A percentile compares a stretch with the other conserved stretches of the same genome.
Conservation (phyloP, 2,797 vertebrate species). For the Chiroxiphia lanceolata region DNA sequence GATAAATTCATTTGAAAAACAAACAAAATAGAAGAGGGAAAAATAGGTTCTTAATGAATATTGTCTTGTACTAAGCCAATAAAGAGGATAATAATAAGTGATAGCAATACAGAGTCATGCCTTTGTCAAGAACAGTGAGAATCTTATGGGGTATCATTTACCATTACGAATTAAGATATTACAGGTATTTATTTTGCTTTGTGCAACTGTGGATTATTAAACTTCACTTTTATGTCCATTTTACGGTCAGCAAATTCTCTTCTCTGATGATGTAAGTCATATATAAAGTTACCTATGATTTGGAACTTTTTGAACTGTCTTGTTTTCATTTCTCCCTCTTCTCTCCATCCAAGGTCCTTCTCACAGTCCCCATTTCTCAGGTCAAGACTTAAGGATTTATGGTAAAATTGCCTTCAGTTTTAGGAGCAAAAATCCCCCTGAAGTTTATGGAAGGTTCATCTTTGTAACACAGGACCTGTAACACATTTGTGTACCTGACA, state of each 20-base stretch:
- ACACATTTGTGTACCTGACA: background rate
- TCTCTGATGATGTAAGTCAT: background rate
- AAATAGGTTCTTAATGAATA: constrained; percentile 16
- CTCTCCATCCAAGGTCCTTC: background rate
- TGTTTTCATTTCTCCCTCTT: background rate
- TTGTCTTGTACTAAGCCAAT: constrained; percentile 2
- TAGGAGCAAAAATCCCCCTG: background rate
- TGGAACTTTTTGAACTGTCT: background rate
- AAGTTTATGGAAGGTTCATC: background rate
- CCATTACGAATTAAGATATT: background rate
- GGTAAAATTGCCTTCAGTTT: background rate
- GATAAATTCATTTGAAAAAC: constrained; percentile 33
- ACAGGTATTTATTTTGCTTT: background rate
- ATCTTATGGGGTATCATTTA: background rate
- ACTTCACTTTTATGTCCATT: background rate
- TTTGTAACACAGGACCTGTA: background rate
- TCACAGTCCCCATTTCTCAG: background rate
- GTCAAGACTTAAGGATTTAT: background rate
- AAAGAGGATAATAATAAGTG: constrained; percentile 1
- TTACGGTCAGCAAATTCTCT: background rate
- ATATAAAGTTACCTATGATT: background rate
- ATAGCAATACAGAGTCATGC: background rate
- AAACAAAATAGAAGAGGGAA: background rate
- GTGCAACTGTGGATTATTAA: background rate
- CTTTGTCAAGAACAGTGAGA: background rate